Base-by-base conservation (phyloP, 2,888 invertebrate genomes). In the Tetrapedia diversipes region DNA sequence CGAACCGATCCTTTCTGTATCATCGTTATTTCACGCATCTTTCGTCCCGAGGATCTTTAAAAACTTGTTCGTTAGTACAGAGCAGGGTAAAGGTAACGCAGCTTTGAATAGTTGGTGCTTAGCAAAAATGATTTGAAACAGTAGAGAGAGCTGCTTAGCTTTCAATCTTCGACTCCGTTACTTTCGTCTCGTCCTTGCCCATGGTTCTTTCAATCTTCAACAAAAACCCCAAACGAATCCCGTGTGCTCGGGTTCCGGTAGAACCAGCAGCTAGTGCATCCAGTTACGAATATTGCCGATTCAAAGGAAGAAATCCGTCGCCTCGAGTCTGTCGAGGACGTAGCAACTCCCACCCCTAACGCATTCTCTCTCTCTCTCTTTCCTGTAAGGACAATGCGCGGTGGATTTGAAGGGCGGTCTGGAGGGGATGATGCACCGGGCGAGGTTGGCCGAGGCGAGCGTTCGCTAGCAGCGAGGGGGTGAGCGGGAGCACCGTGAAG, bases 311-410 rank as follows among this genome's bases (percentile, higher is more conserved):
- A 69, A 47, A 73, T 63, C 56, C 54, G 64, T 41, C 63, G 39
- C n/a, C n/a, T n/a, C n/a, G n/a, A n/a, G 43, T 56, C 56, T 37
- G 8, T 37, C 37, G 37, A 74, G 64, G 56, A 60, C 66, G 54
- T 53, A 34, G 70, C n/a, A n/a, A n/a, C n/a, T n/a, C n/a, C n/a
- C n/a, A n/a, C n/a, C n/a, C n/a, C n/a, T n/a, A n/a, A n/a, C 41
- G 6, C 1, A 7, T 7, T 6, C 8, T 41, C 0, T 7, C n/a
- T 41, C 16, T 6, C 8, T 41, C 70, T 43, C 32, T 39, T 61
- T 39, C 34, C 49, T 60, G 51, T 54, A 70, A 80, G 78, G 69
- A 83, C 79, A 83, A 80, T 80, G 83, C 80, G 80, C 74, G 60
- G 71, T 41, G 72, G 74, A 68, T 70, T 75, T 71, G 59, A 70